Evolutionary conservation across 2,797 vertebrate species (phyloP).

Genomic region (Sarcoramphus papa): DNA sequence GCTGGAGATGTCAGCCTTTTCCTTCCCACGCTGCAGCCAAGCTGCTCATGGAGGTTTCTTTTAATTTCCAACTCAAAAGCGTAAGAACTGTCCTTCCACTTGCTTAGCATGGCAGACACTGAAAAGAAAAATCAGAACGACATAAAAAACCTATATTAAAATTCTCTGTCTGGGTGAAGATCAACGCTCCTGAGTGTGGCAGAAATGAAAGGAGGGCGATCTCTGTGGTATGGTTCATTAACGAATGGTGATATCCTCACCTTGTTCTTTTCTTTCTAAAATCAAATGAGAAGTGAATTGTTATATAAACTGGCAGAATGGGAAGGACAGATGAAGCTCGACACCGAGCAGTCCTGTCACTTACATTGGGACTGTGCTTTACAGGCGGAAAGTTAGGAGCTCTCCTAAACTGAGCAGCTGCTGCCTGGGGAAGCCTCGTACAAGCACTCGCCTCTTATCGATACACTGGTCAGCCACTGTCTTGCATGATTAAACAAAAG

Average conservation of each 20-base stretch:
- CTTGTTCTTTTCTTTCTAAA: background rate
- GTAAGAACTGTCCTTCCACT: background rate
- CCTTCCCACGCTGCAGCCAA: background rate
- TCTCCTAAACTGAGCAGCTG: background rate
- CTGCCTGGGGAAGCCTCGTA: background rate
- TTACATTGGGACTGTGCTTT: background rate
- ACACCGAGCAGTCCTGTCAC: background rate
- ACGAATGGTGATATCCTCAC: background rate
- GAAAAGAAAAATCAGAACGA: background rate
- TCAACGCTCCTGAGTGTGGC: background rate
- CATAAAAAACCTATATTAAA: background rate
- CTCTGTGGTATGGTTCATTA: background rate
- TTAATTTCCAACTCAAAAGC: background rate
- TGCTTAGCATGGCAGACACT: background rate
- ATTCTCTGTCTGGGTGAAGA: background rate
- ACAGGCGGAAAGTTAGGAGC: background rate
- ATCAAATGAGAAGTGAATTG: background rate
- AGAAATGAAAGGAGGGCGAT: background rate
- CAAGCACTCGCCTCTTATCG: rapidly evolving
- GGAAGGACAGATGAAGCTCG: background rate
- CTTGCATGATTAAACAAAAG: no score
- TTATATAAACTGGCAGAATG: background rate
- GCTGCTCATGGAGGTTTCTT: background rate
- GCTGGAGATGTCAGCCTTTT: background rate
- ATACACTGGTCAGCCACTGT: rapidly evolving